Percentiles rank a stretch among this genome's conserved stretches.
phyloP scores from a whole-genome alignment of 2,888 invertebrate genomes.

The Lymantria monacha region DNA sequence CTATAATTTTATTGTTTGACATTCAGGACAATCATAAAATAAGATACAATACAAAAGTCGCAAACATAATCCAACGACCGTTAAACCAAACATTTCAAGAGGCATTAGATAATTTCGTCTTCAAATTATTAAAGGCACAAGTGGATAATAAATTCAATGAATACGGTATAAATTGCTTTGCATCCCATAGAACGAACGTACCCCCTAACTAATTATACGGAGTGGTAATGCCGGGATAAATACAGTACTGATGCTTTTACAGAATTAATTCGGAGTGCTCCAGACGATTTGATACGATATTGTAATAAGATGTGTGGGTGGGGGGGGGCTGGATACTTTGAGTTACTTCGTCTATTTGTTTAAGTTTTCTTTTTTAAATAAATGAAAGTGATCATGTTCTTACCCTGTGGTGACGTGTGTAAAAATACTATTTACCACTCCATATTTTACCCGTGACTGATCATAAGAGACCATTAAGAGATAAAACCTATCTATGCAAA shows the following conservation, averaged over 20 bases:
- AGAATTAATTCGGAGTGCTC: constrained; percentile 23
- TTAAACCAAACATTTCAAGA: constrained; percentile 19
- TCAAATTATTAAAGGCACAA: constrained; percentile 31
- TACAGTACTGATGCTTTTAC: constrained; percentile 27
- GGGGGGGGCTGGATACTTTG: neutral
- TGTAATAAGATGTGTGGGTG: constrained; percentile 13
- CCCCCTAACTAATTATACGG: constrained; percentile 32
- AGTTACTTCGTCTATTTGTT: neutral
- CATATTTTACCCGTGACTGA: too few species aligned
- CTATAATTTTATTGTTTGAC: neutral
- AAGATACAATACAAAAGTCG: constrained; percentile 1
- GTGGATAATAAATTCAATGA: constrained; percentile 33
- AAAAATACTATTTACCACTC: too few species aligned
- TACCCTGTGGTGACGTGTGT: too few species aligned
- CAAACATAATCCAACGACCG: constrained; percentile 17
- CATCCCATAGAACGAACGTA: constrained; percentile 10
- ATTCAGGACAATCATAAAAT: neutral
- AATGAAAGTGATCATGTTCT: neutral
- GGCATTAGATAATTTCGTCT: constrained; percentile 25
- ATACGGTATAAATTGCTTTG: constrained; percentile 25
- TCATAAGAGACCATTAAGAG: too few species aligned
- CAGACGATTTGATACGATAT: constrained; percentile 13
- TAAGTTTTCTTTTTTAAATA: neutral
- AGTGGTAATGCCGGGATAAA: constrained; percentile 30
- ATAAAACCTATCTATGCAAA: too few species aligned